These are phyloP conservation scores for Melanargia galathea DNA, from an alignment of 2,888 invertebrate genomes.

Conservation along the genomic window DNA sequence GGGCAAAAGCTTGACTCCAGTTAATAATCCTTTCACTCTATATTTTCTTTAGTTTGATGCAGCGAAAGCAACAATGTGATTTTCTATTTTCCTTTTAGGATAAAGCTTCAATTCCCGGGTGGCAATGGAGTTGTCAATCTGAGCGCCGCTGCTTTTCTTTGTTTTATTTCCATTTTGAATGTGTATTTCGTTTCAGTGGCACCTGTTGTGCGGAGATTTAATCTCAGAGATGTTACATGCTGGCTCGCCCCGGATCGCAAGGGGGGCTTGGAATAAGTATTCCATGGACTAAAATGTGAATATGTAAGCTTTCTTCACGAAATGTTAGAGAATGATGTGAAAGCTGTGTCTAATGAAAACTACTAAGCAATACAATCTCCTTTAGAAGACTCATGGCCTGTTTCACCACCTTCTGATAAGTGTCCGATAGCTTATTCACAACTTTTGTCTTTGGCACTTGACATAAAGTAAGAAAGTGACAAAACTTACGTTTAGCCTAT, in stretches of 20 bases:
- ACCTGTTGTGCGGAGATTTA: slow-evolving; percentile 11
- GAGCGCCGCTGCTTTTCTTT: not conserved
- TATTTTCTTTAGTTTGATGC: not conserved
- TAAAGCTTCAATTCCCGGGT: slow-evolving; percentile 27
- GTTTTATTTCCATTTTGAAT: slow-evolving; percentile 15
- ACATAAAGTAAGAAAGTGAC: no score
- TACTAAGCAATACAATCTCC: no score
- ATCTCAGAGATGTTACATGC: slow-evolving; percentile 11
- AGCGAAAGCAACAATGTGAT: slow-evolving; percentile 4
- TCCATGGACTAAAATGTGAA: not conserved
- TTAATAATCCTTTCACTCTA: not conserved
- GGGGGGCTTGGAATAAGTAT: not conserved
- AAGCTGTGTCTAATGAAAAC: no score
- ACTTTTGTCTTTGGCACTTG: no score
- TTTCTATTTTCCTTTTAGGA: slow-evolving; percentile 21
- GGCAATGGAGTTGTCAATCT: slow-evolving; percentile 28
- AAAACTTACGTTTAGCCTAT: no score
- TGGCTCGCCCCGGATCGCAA: not conserved
- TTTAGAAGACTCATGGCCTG: no score
- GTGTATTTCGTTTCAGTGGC: slow-evolving; percentile 10
- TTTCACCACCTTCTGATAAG: no score
- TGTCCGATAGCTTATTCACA: no score
- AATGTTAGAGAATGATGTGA: no score
- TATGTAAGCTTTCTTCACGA: no score
- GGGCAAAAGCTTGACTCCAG: no score